These are phyloP conservation scores for Bubalus kerabau DNA, from an alignment of 2,113 vertebrate species.

Conservation along the genomic window DNA sequence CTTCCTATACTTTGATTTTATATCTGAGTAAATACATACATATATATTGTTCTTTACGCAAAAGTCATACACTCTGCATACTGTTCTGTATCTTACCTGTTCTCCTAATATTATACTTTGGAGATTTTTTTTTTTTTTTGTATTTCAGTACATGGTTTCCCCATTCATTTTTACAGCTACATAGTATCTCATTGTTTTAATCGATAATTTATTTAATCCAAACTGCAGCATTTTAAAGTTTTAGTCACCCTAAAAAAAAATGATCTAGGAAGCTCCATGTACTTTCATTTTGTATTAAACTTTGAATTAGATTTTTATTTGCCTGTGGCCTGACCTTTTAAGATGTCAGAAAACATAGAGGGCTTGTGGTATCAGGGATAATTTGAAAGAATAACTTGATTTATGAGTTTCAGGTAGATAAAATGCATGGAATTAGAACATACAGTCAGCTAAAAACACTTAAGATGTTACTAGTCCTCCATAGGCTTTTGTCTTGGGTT, in stretches of 20 bases:
- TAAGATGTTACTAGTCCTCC: background rate
- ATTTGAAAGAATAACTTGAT: background rate
- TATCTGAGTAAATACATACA: background rate
- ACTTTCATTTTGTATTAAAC: background rate
- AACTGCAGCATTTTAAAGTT: background rate
- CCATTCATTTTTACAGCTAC: background rate
- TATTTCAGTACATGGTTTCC: background rate
- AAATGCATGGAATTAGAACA: slow-evolving; percentile 9
- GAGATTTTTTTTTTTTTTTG: background rate
- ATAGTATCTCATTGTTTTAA: slow-evolving; percentile 9
- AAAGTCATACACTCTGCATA: background rate
- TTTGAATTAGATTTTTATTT: slow-evolving; percentile 14
- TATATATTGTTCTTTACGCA: background rate
- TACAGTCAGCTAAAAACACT: background rate
- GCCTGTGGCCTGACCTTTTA: background rate
- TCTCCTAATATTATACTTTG: background rate
- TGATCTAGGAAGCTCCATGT: background rate
- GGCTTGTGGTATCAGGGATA: background rate
- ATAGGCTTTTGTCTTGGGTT: background rate
- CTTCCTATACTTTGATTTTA: background rate
- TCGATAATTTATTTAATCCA: background rate
- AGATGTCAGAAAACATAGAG: background rate
- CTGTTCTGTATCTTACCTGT: background rate
- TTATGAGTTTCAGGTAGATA: slow-evolving; percentile 6
- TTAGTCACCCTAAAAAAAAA: background rate